These are phyloP conservation scores for Lepidotrigona ventralis DNA, from an alignment of 1,140 invertebrate species.

Conservation along the genomic window DNA sequence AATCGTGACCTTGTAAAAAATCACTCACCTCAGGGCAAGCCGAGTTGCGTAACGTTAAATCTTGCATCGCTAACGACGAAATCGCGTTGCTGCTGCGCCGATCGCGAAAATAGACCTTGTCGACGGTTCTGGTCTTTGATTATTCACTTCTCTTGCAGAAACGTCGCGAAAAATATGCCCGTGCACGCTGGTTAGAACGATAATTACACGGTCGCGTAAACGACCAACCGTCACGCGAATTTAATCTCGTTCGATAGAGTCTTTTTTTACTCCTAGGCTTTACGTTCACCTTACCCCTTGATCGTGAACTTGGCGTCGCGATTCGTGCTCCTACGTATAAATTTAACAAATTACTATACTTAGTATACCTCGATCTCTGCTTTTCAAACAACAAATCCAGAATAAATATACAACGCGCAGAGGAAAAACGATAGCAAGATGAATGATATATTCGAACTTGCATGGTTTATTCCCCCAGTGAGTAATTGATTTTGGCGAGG, in stretches of 20 bases:
- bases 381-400: neutral
- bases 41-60: constrained; percentile 12
- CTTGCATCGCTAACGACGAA: constrained; percentile 24
- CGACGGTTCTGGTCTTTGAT: constrained; percentile 44
- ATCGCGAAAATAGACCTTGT: constrained; percentile 38
- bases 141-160: constrained; percentile 56
- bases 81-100: neutral
- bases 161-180: constrained; percentile 53
- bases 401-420: neutral
- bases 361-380: neutral
- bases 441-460: neutral
- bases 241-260: constrained; percentile 9
- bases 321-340: neutral
- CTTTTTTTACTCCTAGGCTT: neutral
- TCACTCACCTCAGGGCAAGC: neutral
- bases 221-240: constrained; percentile 56
- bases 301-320: neutral
- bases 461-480: neutral
- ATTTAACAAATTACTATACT: neutral
- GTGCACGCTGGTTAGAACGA: constrained; percentile 38
- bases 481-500: neutral
- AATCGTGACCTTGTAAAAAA: constrained; percentile 1
- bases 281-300: neutral
- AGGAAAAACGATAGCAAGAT: neutral
- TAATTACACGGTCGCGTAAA: constrained; percentile 58